phyloP scores from a whole-genome alignment of 2,797 vertebrate genomes.

The Pseudotriccus pelzelni region DNA sequence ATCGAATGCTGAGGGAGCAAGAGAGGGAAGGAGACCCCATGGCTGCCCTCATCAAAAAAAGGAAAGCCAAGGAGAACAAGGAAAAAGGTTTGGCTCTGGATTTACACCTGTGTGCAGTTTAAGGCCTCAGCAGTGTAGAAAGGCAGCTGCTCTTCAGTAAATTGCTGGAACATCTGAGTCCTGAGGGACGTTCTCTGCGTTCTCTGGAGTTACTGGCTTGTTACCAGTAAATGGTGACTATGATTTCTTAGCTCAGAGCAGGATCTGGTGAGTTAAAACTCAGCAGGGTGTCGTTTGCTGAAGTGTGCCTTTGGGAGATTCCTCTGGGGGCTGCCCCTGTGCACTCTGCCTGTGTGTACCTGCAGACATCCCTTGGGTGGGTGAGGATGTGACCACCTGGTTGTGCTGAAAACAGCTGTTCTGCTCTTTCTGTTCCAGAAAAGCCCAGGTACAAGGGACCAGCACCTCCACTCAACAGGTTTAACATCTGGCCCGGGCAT shows the following conservation, averaged over 20 bases:
- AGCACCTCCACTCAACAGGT: constrained; percentile 91
- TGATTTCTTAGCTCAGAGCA: neutral
- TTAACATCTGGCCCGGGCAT: constrained; percentile 91
- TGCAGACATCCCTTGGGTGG: neutral
- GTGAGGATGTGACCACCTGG: neutral
- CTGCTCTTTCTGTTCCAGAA: constrained; percentile 68
- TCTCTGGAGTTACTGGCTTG: accelerated
- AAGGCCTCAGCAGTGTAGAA: neutral
- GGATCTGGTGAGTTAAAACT: neutral
- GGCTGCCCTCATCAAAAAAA: constrained; percentile 91
- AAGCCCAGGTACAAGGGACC: constrained; percentile 90
- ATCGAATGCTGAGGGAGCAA: constrained; percentile 91
- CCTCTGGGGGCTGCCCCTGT: neutral
- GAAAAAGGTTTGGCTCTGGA: constrained; percentile 69
- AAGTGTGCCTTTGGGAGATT: neutral
- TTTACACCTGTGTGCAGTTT: accelerated
- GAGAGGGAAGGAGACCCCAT: constrained; percentile 96
- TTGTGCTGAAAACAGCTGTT: neutral
- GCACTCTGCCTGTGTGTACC: accelerated
- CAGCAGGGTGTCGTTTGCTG: neutral
- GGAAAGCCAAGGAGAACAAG: constrained; percentile 82
- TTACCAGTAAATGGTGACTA: accelerated
- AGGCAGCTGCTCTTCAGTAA: neutral
- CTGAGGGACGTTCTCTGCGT: neutral
- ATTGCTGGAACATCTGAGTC: accelerated